phyloP scores from a whole-genome alignment of 2,113 vertebrate genomes.

The Nanorana parkeri region DNA sequence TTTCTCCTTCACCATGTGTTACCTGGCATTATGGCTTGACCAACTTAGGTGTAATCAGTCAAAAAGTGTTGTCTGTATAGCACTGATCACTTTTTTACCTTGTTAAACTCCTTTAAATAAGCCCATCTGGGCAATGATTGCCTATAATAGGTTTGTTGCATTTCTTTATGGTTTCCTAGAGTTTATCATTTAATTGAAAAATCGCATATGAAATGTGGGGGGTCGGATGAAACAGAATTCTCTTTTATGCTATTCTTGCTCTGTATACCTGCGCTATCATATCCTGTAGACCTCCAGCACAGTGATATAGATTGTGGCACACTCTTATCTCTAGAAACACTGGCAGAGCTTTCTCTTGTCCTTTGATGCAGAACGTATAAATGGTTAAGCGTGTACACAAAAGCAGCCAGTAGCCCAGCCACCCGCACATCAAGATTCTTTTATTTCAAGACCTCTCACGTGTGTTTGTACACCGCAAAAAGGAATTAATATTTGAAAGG shows the following conservation, averaged over 20 bases:
- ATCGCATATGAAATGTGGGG: too few relatives aligned
- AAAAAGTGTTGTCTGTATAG: too few relatives aligned
- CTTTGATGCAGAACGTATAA: conserved; percentile 45
- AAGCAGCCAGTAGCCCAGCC: conserved; percentile 28
- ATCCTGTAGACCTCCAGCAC: conserved; percentile 21
- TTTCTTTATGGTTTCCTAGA: too few relatives aligned
- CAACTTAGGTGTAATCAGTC: too few relatives aligned
- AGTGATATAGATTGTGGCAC: not conserved
- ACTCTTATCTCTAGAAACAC: conserved; percentile 22
- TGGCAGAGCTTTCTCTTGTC: conserved; percentile 12
- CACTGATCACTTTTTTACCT: too few relatives aligned
- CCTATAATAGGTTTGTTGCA: too few relatives aligned
- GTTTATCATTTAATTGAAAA: too few relatives aligned
- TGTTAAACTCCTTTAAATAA: too few relatives aligned
- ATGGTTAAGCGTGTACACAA: conserved; percentile 31
- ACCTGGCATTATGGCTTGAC: too few relatives aligned
- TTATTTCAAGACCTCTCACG: conserved; percentile 60
- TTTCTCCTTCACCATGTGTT: too few relatives aligned
- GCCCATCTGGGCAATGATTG: too few relatives aligned
- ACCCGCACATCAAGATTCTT: conserved; percentile 28
- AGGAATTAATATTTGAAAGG: conserved; percentile 68
- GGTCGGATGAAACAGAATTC: too few relatives aligned
- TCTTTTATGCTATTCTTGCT: not conserved
- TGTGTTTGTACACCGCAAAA: conserved; percentile 64
- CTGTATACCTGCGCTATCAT: not conserved